Evolutionary conservation across 64 coral and sea anemone species (phyloP).

Genomic region (Pachyseris speciosa): DNA sequence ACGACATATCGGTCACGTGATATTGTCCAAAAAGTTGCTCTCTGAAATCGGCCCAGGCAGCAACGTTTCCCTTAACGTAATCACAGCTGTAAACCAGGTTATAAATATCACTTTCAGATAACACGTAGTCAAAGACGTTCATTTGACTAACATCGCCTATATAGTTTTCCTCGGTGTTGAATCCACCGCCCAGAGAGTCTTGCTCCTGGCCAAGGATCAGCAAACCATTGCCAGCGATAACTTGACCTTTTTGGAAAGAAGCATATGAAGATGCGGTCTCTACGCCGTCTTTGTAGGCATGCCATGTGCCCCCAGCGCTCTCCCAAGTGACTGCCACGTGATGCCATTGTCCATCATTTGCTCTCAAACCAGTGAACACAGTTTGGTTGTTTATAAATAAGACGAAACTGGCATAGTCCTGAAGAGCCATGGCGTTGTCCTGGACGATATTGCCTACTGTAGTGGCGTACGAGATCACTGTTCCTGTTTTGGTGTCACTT

Average conservation of each 20-base stretch:
- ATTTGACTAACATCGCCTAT: constrained; percentile 68
- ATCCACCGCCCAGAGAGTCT: constrained; percentile 50
- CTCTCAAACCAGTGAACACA: constrained; percentile 47
- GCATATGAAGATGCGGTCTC: neutral
- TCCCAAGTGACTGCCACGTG: constrained; percentile 88
- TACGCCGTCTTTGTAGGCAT: constrained; percentile 37
- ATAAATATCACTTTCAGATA: constrained; percentile 54
- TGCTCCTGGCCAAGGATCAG: constrained; percentile 69
- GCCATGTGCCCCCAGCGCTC: constrained; percentile 52
- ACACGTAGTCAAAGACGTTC: constrained; percentile 41
- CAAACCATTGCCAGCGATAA: constrained; percentile 34
- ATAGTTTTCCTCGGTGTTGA: constrained; percentile 63
- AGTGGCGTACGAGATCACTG: constrained; percentile 73
- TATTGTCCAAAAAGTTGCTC: constrained; percentile 73
- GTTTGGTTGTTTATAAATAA: constrained; percentile 82
- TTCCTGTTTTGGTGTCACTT: constrained; percentile 69
- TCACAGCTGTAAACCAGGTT: constrained; percentile 83
- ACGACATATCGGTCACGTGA: constrained; percentile 60
- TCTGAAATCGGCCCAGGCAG: constrained; percentile 88
- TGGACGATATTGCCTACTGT: constrained; percentile 21
- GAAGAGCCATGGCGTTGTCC: constrained; percentile 78
- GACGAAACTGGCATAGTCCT: constrained; percentile 76
- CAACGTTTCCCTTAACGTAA: constrained; percentile 71
- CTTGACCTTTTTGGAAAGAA: constrained; percentile 57
- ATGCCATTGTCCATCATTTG: constrained; percentile 84